Evolutionary conservation across 2,888 invertebrate species (phyloP).

Genomic region (Chymomyza fuscimana): DNA sequence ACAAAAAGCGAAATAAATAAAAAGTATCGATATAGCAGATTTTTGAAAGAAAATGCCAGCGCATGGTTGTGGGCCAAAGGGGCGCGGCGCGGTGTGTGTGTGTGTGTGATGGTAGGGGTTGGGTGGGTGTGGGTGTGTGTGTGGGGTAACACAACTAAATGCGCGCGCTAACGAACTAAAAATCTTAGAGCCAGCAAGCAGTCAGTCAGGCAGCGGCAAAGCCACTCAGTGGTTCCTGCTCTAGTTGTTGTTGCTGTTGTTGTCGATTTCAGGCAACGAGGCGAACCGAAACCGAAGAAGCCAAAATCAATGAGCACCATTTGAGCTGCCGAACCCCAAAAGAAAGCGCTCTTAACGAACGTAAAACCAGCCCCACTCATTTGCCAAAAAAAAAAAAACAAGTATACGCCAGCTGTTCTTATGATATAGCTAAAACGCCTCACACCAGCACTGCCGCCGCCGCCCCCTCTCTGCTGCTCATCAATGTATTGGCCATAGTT

Average conservation of each 20-base stretch:
- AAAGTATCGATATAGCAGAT: conserved; percentile 66
- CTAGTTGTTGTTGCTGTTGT: background rate
- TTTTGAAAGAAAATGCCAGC: conserved; percentile 40
- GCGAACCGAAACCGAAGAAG: conserved; percentile 3
- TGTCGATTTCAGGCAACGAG: background rate
- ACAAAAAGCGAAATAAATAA: conserved; percentile 56
- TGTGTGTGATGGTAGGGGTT: background rate
- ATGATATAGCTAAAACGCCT: background rate
- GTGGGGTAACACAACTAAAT: conserved; percentile 5
- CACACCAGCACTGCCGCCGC: background rate
- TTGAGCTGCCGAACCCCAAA: background rate
- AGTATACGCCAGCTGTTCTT: background rate
- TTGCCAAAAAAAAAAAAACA: background rate
- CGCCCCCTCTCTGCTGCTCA: background rate
- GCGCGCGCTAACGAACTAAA: conserved; percentile 50
- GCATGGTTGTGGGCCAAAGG: background rate
- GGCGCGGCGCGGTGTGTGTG: conserved; percentile 11
- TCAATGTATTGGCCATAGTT: background rate
- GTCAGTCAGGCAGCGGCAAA: conserved; percentile 14
- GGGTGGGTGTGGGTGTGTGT: background rate
- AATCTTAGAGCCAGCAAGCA: conserved; percentile 43
- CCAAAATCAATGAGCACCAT: conserved; percentile 17
- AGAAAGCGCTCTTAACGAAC: conserved; percentile 1
- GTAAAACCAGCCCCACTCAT: background rate
- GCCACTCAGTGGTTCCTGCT: conserved; percentile 6